A percentile compares a stretch with the other conserved stretches of the same genome.
phyloP scores from a whole-genome alignment of 2,797 vertebrate genomes.

The Ficedula albicollis region DNA sequence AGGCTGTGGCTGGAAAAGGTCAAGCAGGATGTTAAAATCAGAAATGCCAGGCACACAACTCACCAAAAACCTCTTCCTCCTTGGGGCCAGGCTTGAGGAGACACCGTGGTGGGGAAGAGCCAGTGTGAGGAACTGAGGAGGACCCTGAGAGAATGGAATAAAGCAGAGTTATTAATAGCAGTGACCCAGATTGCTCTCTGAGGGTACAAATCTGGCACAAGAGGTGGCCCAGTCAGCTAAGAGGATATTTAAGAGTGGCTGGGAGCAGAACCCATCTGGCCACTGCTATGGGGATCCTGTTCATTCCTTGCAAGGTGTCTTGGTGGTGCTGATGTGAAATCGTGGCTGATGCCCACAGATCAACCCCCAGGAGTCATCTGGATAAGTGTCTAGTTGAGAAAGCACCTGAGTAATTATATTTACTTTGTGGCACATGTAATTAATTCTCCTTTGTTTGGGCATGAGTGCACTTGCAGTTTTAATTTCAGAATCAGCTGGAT shows the following conservation, averaged over 20 bases:
- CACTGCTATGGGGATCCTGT: neutral
- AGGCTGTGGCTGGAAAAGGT: neutral
- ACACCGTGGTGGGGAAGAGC: neutral
- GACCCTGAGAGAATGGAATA: neutral
- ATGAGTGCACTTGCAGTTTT: neutral
- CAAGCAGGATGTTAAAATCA: neutral
- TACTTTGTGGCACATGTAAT: neutral
- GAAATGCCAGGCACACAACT: neutral
- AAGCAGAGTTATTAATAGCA: conserved; percentile 36
- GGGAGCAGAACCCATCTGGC: neutral
- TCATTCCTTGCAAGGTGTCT: neutral
- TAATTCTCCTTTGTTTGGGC: neutral
- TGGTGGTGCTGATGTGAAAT: neutral
- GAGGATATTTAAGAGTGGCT: conserved; percentile 24
- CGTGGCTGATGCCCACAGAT: neutral
- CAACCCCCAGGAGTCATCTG: neutral
- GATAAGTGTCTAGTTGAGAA: neutral
- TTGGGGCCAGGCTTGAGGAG: neutral
- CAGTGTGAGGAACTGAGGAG: neutral
- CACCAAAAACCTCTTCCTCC: neutral
- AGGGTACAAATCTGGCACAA: conserved; percentile 33
- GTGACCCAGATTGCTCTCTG: conserved; percentile 24
- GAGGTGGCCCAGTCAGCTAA: conserved; percentile 44
- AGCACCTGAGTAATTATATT: neutral
- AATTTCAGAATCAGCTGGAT: neutral